phyloP scores from a whole-genome alignment of 2,888 invertebrate species.

The Bruchidius siliquastri region DNA sequence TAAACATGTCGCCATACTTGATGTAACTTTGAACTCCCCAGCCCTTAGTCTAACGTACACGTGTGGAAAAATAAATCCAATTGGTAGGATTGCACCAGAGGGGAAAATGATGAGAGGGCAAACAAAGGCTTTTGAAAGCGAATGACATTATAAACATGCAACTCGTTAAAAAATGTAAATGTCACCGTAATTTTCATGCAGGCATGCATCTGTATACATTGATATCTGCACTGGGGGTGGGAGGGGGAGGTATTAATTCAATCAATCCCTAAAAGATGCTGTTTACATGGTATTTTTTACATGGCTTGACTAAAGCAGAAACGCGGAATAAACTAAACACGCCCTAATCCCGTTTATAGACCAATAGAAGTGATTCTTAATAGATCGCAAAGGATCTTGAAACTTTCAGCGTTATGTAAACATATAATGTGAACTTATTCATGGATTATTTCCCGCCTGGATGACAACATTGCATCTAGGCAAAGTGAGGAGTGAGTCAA shows the following conservation, averaged over 20 bases:
- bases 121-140: background rate
- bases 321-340: too few species aligned
- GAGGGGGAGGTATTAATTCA: background rate
- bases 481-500: too few species aligned
- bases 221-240: background rate
- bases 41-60: background rate
- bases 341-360: too few species aligned
- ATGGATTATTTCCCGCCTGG: too few species aligned
- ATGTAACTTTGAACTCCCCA: too few species aligned
- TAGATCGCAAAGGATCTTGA: too few species aligned
- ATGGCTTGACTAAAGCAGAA: background rate
- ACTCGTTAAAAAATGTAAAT: background rate
- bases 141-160: background rate
- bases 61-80: background rate
- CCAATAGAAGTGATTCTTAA: too few species aligned
- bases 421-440: too few species aligned
- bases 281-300: background rate
- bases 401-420: too few species aligned
- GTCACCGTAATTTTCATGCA: background rate
- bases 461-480: too few species aligned
- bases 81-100: background rate
- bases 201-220: background rate
- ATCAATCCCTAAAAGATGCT: background rate
- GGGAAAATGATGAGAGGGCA: background rate
- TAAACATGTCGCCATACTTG: too few species aligned